Evolutionary conservation across 2,797 vertebrate genomes (phyloP).

Genomic region (Gallinago stenura): DNA sequence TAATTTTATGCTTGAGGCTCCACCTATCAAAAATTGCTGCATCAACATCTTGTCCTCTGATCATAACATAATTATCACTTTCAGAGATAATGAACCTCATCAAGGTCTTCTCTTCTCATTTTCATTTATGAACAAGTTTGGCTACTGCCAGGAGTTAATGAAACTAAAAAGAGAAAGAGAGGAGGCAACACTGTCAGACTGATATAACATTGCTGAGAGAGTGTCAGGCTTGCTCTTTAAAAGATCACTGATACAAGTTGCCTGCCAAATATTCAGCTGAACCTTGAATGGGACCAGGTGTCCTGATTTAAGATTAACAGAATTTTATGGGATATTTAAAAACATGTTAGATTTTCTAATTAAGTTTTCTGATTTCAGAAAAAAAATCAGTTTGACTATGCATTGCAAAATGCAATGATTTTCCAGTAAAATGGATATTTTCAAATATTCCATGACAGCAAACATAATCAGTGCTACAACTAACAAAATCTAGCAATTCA

Average conservation of each 20-base stretch:
- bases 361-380: background rate
- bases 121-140: slow-evolving; percentile 36
- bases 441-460: background rate
- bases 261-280: background rate
- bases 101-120: slow-evolving; percentile 45
- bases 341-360: background rate
- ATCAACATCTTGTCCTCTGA: slow-evolving; percentile 54
- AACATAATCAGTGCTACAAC: background rate
- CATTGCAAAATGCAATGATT: background rate
- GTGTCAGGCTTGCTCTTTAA: background rate
- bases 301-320: background rate
- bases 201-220: background rate
- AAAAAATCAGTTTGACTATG: background rate
- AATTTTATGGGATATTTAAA: background rate
- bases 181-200: background rate
- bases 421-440: background rate
- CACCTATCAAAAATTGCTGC: slow-evolving; percentile 60
- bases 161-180: slow-evolving; percentile 19
- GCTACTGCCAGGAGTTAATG: slow-evolving; percentile 22
- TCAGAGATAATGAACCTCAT: slow-evolving; percentile 63
- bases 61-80: slow-evolving; percentile 59
- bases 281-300: background rate
- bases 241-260: background rate
- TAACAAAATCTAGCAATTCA: background rate
- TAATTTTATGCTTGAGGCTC: slow-evolving; percentile 60